phyloP scores from a whole-genome alignment of 2,797 vertebrate species.

The Chiroxiphia lanceolata region DNA sequence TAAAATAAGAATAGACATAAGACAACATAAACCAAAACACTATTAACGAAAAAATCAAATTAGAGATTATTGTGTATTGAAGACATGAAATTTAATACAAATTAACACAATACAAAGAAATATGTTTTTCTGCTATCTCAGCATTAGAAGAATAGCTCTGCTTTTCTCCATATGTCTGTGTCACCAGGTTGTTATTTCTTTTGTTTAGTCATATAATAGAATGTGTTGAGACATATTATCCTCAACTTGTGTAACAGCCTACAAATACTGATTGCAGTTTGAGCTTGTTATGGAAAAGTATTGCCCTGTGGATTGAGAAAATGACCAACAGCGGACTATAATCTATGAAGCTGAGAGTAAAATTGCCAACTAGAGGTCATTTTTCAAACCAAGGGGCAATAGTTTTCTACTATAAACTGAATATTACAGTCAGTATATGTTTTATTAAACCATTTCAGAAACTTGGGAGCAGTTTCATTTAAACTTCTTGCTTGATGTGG shows the following conservation, averaged over 20 bases:
- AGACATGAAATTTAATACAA: conserved; percentile 47
- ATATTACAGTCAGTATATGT: conserved; percentile 81
- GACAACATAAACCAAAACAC: conserved; percentile 21
- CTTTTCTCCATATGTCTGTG: conserved; percentile 31
- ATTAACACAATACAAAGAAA: conserved; percentile 56
- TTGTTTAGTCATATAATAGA: conserved; percentile 65
- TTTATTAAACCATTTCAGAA: conserved; percentile 83
- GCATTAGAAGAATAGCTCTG: conserved; percentile 7
- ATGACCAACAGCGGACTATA: conserved; percentile 77
- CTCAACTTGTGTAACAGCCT: conserved; percentile 53
- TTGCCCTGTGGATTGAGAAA: conserved; percentile 77
- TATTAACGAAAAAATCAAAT: conserved; percentile 55
- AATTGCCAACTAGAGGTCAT: conserved; percentile 82
- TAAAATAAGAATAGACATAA: conserved; percentile 49
- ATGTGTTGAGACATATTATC: conserved; percentile 52
- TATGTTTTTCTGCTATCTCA: conserved; percentile 34
- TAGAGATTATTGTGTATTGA: conserved; percentile 32
- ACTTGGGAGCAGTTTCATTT: conserved; percentile 82
- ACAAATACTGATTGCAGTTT: conserved; percentile 65
- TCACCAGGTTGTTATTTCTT: conserved; percentile 62
- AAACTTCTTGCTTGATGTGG: conserved; percentile 77
- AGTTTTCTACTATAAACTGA: conserved; percentile 81
- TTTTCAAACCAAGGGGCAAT: conserved; percentile 82
- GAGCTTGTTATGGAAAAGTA: conserved; percentile 82
- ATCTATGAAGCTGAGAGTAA: conserved; percentile 81